Base-by-base conservation (phyloP, 2,797 vertebrate genomes). In the Pseudocheirus occidentalis region DNA sequence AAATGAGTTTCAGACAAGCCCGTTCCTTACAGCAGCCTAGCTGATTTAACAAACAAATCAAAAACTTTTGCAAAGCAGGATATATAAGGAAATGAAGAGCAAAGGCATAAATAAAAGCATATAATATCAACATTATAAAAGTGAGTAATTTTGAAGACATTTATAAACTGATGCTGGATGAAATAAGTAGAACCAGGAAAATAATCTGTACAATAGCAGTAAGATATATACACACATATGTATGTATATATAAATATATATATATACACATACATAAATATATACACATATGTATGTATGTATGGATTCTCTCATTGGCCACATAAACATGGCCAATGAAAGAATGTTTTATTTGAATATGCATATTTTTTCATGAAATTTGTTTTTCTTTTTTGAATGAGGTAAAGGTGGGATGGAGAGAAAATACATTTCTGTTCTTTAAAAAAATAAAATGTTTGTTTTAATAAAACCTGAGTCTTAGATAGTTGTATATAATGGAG, bases 31-130 rank as follows among this genome's bases (percentile, higher is more conserved):
- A 56, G 66, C 11, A 56, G 40, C 11, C 55, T 1, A 96, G 4
- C 13, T 95, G 50, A 89, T 9, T 92, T 93, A 89, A 92, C 21
- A 9, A 46, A 81, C 16, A 81, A 81, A 14, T 28, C 11, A 92
- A 94, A 27, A 95, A 94, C 10, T 89, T 57, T 93, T 46, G 90
- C 87, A 93, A 92, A 97, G 54, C 18, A 56, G 16, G 21, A 94
- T 53, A 55, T 9, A 91, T 34, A 95, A 50, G 21, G 59, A 46
- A 93, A 28, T 59, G n/a, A 93, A 16, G 95, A 18, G 16, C 4
- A 81, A 90, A 21, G 96, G 52, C 90, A 46, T 31, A 94, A 73
- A 12, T 81, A 6, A 24, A 81, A 21, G 18, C 6, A 57, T 21
- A 14, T 81, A 46, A 81, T 24, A 40, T 24, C 18, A 81, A 81